Evolutionary conservation across 23 tunicate genomes (phyloP).

Genomic region (Corella eumyota): DNA sequence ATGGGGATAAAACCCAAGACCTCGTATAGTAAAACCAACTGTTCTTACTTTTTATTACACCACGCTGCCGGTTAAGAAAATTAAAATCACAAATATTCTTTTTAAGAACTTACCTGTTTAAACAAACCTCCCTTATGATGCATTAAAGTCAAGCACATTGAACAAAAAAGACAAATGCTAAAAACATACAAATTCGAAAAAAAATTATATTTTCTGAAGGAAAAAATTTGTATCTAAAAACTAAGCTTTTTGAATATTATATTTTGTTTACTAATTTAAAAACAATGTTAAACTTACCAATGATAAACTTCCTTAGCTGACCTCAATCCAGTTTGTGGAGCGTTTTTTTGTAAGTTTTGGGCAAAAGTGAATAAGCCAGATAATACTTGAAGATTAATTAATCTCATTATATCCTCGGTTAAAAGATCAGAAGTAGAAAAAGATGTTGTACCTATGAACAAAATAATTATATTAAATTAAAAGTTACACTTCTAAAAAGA

Average conservation of each 20-base stretch:
- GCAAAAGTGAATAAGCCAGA: constrained; percentile 40
- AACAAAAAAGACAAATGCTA: constrained; percentile 69
- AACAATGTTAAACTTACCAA: constrained; percentile 20
- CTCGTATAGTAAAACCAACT: no score
- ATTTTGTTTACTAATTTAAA: neutral
- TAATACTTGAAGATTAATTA: constrained; percentile 34
- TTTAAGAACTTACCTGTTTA: constrained; percentile 38
- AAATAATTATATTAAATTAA: no score
- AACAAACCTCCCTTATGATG: constrained; percentile 38
- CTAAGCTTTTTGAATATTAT: no score
- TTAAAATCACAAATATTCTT: neutral
- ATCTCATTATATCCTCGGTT: constrained; percentile 57
- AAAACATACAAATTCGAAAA: constrained; percentile 5
- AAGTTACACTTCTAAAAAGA: no score
- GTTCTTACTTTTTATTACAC: neutral
- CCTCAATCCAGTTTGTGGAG: constrained; percentile 25
- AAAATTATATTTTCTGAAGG: no score
- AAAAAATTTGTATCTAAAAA: no score
- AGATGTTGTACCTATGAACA: constrained; percentile 7
- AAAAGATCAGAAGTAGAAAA: constrained; percentile 26
- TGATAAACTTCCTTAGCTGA: constrained; percentile 69
- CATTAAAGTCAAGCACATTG: constrained; percentile 45
- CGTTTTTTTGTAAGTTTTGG: constrained; percentile 22
- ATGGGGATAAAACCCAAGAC: no score
- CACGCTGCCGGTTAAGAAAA: neutral